Percentiles rank a stretch among this genome's conserved stretches.
Conservation (phyloP, 2,797 vertebrate genomes). For the Tachyglossus aculeatus region DNA sequence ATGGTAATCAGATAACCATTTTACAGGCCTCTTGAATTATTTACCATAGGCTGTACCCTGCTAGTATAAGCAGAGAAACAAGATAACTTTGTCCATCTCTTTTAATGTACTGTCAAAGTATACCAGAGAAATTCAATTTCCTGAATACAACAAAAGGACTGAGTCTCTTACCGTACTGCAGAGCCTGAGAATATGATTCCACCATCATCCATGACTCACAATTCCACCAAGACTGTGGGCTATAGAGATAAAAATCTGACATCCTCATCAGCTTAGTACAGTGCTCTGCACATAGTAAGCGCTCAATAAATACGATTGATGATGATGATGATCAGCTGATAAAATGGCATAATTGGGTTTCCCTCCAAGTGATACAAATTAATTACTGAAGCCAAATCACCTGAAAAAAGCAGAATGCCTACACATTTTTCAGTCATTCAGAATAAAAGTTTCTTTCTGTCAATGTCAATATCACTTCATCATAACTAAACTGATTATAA, state of each 20-base stretch:
- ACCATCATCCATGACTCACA: neutral
- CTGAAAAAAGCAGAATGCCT: too few relatives aligned
- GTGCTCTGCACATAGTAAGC: too few relatives aligned
- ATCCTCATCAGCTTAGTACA: too few relatives aligned
- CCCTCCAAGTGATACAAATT: neutral
- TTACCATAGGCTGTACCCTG: conserved; percentile 30
- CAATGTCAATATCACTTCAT: conserved; percentile 6
- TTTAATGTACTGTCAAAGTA: conserved; percentile 4
- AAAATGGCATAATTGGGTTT: neutral
- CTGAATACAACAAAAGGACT: neutral
- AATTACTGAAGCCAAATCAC: too few relatives aligned
- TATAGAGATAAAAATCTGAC: neutral
- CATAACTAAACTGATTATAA: conserved; percentile 12
- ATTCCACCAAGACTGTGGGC: accelerated
- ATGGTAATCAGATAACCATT: conserved; percentile 36
- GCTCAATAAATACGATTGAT: too few relatives aligned
- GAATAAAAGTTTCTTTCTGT: conserved; percentile 23
- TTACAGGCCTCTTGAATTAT: conserved; percentile 37
- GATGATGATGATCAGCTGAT: accelerated
- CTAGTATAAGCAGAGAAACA: conserved; percentile 39
- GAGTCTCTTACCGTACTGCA: conserved; percentile 8
- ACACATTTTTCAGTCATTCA: neutral
- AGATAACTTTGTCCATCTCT: conserved; percentile 14
- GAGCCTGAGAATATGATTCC: neutral
- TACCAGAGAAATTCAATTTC: conserved; percentile 15